Conservation (phyloP, 2,797 vertebrate genomes). For the Chromis chromis region DNA sequence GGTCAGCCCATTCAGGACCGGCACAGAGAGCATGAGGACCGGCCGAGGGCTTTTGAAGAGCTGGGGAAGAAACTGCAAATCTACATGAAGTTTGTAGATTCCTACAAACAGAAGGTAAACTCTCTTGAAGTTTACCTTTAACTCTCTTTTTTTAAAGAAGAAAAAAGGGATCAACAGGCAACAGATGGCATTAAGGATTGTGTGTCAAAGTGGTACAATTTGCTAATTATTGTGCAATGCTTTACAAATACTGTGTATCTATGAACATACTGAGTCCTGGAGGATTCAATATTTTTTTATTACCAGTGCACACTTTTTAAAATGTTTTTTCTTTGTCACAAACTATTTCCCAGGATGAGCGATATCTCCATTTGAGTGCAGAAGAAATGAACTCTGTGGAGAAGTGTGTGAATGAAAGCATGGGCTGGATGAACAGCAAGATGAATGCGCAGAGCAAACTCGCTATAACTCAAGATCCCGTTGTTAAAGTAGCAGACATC, state of each 20-base stretch:
- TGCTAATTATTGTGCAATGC: too few relatives aligned
- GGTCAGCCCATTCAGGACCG: slow-evolving; percentile 93
- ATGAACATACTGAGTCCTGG: too few relatives aligned
- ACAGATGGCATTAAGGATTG: too few relatives aligned
- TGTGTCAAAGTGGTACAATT: too few relatives aligned
- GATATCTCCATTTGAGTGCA: slow-evolving; percentile 88
- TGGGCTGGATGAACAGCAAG: slow-evolving; percentile 93
- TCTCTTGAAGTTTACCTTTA: neutral
- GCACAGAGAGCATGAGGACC: slow-evolving; percentile 91
- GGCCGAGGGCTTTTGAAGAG: slow-evolving; percentile 93
- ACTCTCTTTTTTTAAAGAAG: too few relatives aligned
- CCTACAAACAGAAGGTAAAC: slow-evolving; percentile 92
- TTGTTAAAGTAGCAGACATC: slow-evolving; percentile 94
- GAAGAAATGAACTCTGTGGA: slow-evolving; percentile 91
- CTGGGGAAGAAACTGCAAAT: slow-evolving; percentile 93
- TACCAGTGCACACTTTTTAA: too few relatives aligned
- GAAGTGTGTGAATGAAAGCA: slow-evolving; percentile 88
- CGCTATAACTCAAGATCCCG: slow-evolving; percentile 89
- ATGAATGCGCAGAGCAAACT: slow-evolving; percentile 94
- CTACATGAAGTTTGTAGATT: slow-evolving; percentile 92
- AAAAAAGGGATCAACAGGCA: too few relatives aligned
- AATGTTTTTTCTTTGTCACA: neutral
- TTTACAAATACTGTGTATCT: neutral
- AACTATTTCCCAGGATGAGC: slow-evolving; percentile 87
- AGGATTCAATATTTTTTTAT: too few relatives aligned